Evolutionary conservation across 53 echinoderm and acorn worm genomes (phyloP).

Genomic region (Hippasteria phrygiana): DNA sequence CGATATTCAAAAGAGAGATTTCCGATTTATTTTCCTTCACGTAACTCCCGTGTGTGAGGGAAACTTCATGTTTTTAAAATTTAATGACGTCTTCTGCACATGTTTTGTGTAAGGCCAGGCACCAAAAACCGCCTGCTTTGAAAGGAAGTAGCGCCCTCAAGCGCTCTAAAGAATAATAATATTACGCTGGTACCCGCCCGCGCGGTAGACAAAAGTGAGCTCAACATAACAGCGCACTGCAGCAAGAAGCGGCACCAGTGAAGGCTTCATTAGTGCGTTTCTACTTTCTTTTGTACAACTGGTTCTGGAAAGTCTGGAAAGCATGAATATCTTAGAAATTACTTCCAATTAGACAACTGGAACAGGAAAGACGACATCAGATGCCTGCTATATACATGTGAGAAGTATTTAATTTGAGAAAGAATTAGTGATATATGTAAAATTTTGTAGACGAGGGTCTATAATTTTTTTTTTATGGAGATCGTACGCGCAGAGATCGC

Average conservation of each 20-base stretch:
- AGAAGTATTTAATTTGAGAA: constrained; percentile 1
- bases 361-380: background rate
- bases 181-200: background rate
- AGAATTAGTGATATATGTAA: background rate
- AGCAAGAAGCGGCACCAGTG: constrained; percentile 8
- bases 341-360: background rate
- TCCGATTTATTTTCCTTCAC: too few relatives aligned
- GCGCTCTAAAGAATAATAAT: background rate
- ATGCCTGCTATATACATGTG: background rate
- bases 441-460: background rate
- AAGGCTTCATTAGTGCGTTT: background rate
- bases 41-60: too few relatives aligned
- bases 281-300: constrained; percentile 46
- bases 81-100: too few relatives aligned
- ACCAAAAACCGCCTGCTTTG: background rate
- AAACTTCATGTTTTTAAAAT: too few relatives aligned
- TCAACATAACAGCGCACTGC: background rate
- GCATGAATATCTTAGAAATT: constrained; percentile 10
- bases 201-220: background rate
- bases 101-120: too few relatives aligned
- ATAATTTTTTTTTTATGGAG: too few relatives aligned
- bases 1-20: too few relatives aligned
- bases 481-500: background rate
- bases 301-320: constrained; percentile 5
- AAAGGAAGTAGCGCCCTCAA: constrained; percentile 22